Evolutionary conservation across 2,797 vertebrate species (phyloP).

Genomic region (Microctenopoma lineatum): DNA sequence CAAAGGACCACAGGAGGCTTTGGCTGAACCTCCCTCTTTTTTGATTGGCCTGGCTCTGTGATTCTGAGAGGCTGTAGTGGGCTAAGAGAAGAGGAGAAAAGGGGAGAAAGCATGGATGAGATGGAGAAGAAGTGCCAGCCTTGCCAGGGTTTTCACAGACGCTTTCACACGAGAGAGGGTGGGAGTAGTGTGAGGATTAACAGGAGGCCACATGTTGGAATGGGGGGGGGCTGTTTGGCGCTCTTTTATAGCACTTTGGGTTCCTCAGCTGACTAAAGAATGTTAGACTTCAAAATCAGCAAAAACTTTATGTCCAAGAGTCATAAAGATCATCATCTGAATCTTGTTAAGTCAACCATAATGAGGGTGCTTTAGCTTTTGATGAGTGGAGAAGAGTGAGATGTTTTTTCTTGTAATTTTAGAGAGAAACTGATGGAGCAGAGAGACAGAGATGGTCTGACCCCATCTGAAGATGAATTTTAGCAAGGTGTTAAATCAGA

Average conservation of each 20-base stretch:
- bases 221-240: slow-evolving; percentile 14
- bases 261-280: slow-evolving; percentile 31
- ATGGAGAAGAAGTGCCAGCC: slow-evolving; percentile 40
- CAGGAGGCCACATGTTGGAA: slow-evolving; percentile 51
- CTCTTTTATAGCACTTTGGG: slow-evolving; percentile 13
- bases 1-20: slow-evolving; percentile 66
- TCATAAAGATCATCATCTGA: background rate
- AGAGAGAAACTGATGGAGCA: background rate
- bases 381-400: background rate
- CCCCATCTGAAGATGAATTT: slow-evolving; percentile 3
- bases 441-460: background rate
- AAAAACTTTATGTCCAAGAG: slow-evolving; percentile 6
- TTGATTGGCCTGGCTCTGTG: slow-evolving; percentile 68
- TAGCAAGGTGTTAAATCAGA: slow-evolving; percentile 6
- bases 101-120: slow-evolving; percentile 43
- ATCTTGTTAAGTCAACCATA: background rate
- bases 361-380: slow-evolving; percentile 8
- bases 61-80: slow-evolving; percentile 53
- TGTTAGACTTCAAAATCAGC: slow-evolving; percentile 7
- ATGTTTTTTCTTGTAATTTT: slow-evolving; percentile 15
- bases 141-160: slow-evolving; percentile 45
- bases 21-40: slow-evolving; percentile 69
- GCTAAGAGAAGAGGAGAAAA: slow-evolving; percentile 40
- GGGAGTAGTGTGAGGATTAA: slow-evolving; percentile 50
- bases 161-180: slow-evolving; percentile 35